These are phyloP conservation scores for Pseudopipra pipra DNA, from an alignment of 2,113 vertebrate genomes.

Conservation along the genomic window DNA sequence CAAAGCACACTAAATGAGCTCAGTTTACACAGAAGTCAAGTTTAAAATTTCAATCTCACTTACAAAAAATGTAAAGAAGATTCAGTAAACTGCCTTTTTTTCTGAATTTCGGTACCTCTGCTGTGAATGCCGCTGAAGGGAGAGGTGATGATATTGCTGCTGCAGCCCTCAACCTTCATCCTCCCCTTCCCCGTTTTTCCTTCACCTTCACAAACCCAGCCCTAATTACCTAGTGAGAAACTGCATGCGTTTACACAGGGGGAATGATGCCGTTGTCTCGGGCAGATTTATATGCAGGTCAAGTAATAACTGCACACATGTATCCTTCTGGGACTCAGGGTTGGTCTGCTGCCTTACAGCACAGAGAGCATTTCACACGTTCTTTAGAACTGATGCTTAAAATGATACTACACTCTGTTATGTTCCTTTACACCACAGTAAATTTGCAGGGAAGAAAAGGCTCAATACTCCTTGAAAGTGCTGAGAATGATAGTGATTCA, in stretches of 20 bases:
- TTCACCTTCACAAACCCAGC: background rate
- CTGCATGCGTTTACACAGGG: background rate
- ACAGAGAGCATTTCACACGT: accelerated
- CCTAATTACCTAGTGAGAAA: background rate
- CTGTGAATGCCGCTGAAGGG: background rate
- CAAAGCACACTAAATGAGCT: background rate
- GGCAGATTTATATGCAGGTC: background rate
- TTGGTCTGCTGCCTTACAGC: background rate
- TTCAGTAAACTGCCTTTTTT: background rate
- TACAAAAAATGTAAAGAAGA: accelerated
- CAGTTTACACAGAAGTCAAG: background rate
- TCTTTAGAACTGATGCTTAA: background rate
- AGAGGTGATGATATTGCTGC: background rate
- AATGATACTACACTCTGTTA: background rate
- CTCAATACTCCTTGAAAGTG: background rate
- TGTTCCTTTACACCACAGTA: background rate
- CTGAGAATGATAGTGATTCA: background rate
- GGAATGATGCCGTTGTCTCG: background rate
- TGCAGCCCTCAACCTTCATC: background rate
- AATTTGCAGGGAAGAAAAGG: background rate
- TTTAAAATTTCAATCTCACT: background rate
- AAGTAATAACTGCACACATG: background rate
- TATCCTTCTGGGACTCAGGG: background rate
- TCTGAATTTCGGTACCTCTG: background rate
- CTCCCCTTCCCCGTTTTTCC: background rate